Base-by-base conservation (phyloP, 2,113 vertebrate species). In the Oceanodroma tethys region DNA sequence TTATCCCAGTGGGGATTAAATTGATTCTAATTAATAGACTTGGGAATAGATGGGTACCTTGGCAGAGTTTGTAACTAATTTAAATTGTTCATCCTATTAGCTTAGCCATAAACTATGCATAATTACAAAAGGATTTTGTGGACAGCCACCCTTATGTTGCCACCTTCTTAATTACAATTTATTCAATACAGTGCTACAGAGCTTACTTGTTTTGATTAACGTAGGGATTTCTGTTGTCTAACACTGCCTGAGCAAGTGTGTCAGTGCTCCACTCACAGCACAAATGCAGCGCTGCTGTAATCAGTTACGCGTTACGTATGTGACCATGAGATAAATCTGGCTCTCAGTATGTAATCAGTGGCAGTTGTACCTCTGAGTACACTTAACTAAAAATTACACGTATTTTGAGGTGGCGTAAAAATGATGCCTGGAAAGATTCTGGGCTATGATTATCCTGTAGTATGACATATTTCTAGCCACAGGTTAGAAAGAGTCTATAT, bases 1-100 rank as follows among this genome's bases (percentile, higher is more conserved):
- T 94, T 92, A 78, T 97, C 95, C 97, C 93, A 80, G 48, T 79
- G 67, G 92, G 96, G 92, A 96, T 93, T 94, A 96, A 96, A 97
- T 92, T 70, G 88, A 96, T 95, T 97, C 98, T 95, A 97, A 98
- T 97, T 95, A 96, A 95, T 93, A 95, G 96, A 88, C 79, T 70
- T 81, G 87, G 85, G 95, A 94, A 88, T 93, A 88, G 91, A 93
- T 56, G 86, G 86, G 81, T 82, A 87, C 97, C 75, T 89, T 95
- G 88, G 86, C 95, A 95, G 88, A 63, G 84, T 67, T 95, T 92
- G 91, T 93, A 89, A 94, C 92, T 90, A 65, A 97, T 95, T 95
- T 63, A 96, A 97, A 94, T 94, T 91, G 93, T 82, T 96, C 68
- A 34, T 95, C 95, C 93, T 96, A 59, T 89, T 95, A 96, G 83